These are phyloP conservation scores for Dasypogon diadema DNA, from an alignment of 2,888 invertebrate genomes.

Conservation along the genomic window DNA sequence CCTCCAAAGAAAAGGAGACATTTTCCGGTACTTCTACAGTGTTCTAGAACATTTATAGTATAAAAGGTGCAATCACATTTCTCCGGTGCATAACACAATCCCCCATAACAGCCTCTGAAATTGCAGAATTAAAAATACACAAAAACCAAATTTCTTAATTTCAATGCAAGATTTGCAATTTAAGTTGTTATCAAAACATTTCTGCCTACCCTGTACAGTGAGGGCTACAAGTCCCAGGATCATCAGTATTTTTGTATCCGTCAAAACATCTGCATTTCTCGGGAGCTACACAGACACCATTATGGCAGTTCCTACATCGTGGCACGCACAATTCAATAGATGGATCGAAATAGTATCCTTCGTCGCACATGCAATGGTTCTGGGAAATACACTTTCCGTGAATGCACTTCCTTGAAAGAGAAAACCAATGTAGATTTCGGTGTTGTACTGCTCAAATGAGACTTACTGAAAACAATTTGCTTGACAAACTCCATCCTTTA, in stretches of 20 bases:
- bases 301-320: conserved; percentile 71
- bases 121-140: not conserved
- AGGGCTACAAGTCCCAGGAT: conserved; percentile 69
- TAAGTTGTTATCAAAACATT: conserved; percentile 61
- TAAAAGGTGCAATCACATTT: conserved; percentile 39
- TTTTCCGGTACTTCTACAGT: conserved; percentile 28
- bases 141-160: too few species aligned
- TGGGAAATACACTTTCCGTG: conserved; percentile 70
- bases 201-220: conserved; percentile 72
- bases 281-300: conserved; percentile 20
- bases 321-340: conserved; percentile 71
- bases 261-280: conserved; percentile 58
- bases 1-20: not conserved
- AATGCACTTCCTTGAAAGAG: conserved; percentile 68
- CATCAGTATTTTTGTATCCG: conserved; percentile 64
- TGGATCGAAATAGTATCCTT: conserved; percentile 63
- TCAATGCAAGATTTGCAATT: conserved; percentile 59
- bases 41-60: not conserved
- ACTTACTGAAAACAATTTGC: conserved; percentile 10
- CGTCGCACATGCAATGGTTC: conserved; percentile 64
- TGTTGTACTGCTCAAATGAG: not conserved
- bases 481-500: conserved; percentile 27
- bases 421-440: not conserved
- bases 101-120: conserved; percentile 23
- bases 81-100: conserved; percentile 20